Conservation (phyloP, 2,113 vertebrate species). For the Mixornis gularis region DNA sequence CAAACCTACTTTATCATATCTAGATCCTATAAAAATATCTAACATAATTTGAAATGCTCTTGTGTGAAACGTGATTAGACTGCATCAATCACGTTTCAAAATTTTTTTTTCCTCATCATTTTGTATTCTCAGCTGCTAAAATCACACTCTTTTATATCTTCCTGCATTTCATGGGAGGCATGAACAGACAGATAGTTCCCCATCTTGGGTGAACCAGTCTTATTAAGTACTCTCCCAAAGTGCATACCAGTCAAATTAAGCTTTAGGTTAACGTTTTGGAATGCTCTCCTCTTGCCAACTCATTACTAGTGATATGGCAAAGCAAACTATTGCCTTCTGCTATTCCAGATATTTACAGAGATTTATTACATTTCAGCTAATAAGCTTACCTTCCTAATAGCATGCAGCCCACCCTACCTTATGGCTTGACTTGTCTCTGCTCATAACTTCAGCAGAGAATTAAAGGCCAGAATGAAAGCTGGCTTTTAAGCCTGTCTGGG, state of each 20-base stretch:
- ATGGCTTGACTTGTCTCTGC: conserved; percentile 6
- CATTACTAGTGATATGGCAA: conserved; percentile 5
- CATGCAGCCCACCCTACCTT: background rate
- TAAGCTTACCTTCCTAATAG: conserved; percentile 36
- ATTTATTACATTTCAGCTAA: conserved; percentile 25
- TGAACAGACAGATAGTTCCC: background rate
- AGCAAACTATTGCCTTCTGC: conserved; percentile 49
- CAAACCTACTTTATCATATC: background rate
- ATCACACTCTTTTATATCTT: background rate
- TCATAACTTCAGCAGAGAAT: background rate
- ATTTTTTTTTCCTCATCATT: background rate
- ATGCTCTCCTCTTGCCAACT: conserved; percentile 30
- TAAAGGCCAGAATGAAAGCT: background rate
- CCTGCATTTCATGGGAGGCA: background rate
- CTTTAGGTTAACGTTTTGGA: conserved; percentile 2
- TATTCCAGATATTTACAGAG: background rate
- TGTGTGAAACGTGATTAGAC: background rate
- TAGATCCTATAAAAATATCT: conserved; percentile 16
- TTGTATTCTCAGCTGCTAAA: background rate
- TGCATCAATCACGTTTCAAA: conserved; percentile 1
- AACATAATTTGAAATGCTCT: conserved; percentile 20
- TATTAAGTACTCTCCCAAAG: background rate
- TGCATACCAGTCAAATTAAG: conserved; percentile 19
- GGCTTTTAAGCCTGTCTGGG: background rate
- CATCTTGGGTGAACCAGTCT: background rate